Evolutionary conservation across 1,140 invertebrate genomes (phyloP).

Genomic region (Agrilus planipennis): DNA sequence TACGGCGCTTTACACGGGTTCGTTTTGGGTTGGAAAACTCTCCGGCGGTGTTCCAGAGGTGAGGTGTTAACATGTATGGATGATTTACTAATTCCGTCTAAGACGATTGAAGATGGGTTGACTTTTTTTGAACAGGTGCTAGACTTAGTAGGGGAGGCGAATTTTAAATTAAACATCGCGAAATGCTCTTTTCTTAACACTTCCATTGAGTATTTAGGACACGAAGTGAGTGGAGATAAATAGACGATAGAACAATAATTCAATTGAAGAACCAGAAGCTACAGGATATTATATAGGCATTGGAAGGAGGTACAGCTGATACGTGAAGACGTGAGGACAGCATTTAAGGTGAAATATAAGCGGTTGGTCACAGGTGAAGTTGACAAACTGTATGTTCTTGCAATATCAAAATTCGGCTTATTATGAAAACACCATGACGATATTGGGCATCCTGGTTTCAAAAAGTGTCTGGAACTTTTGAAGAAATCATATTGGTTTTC

Average conservation of each 20-base stretch:
- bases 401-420: too few species aligned
- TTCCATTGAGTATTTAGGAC: too few species aligned
- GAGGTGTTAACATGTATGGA: constrained; percentile 13
- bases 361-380: too few species aligned
- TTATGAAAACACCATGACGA: constrained; percentile 1
- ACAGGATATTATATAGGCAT: neutral
- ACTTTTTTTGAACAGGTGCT: constrained; percentile 8
- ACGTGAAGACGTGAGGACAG: neutral
- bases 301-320: neutral
- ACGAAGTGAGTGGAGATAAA: too few species aligned
- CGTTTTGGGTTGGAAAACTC: constrained; percentile 24
- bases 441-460: neutral
- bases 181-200: constrained; percentile 10
- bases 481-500: constrained; percentile 1
- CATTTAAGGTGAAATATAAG: neutral
- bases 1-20: constrained; percentile 12
- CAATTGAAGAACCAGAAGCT: constrained; percentile 1
- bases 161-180: constrained; percentile 5
- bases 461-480: neutral
- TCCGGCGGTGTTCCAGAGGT: constrained; percentile 21
- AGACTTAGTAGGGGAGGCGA: neutral
- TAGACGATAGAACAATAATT: too few species aligned
- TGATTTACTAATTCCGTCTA: constrained; percentile 13
- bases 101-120: constrained; percentile 6
- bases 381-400: too few species aligned